Evolutionary conservation across 2,797 vertebrate genomes (phyloP).

Genomic region (Pteronotus mesoamericanus): DNA sequence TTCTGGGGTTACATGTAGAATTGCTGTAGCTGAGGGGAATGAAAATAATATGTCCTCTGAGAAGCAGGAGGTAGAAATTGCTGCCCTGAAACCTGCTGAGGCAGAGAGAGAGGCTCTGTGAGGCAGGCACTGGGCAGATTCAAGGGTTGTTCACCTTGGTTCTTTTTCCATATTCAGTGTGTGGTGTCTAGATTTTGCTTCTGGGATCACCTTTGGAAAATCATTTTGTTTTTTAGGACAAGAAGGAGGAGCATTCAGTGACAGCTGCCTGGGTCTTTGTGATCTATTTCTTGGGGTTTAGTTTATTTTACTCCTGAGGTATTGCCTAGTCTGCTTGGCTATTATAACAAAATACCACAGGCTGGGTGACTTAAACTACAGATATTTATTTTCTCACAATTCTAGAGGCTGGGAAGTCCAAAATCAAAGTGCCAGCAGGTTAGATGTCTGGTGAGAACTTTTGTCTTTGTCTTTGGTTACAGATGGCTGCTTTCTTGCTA

Average conservation of each 20-base stretch:
- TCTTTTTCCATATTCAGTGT: neutral
- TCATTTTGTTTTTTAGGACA: neutral
- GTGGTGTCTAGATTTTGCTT: neutral
- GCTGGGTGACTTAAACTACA: neutral
- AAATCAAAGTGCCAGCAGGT: neutral
- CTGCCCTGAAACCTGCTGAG: neutral
- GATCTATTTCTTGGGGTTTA: neutral
- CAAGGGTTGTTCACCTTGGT: neutral
- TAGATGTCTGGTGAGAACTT: no score
- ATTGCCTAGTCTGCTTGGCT: neutral
- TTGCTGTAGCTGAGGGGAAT: neutral
- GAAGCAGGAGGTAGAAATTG: neutral
- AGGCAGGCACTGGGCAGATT: neutral
- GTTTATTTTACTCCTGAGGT: neutral
- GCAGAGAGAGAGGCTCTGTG: neutral
- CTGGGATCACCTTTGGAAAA: neutral
- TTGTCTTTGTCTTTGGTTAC: neutral
- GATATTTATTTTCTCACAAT: neutral
- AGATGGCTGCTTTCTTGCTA: neutral
- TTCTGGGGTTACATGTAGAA: neutral
- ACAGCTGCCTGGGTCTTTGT: neutral
- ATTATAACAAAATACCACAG: neutral
- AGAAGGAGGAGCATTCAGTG: neutral
- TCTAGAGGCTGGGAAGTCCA: neutral
- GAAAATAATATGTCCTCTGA: neutral